Conservation (phyloP, 1,140 invertebrate genomes). For the Papilio dardanus region DNA sequence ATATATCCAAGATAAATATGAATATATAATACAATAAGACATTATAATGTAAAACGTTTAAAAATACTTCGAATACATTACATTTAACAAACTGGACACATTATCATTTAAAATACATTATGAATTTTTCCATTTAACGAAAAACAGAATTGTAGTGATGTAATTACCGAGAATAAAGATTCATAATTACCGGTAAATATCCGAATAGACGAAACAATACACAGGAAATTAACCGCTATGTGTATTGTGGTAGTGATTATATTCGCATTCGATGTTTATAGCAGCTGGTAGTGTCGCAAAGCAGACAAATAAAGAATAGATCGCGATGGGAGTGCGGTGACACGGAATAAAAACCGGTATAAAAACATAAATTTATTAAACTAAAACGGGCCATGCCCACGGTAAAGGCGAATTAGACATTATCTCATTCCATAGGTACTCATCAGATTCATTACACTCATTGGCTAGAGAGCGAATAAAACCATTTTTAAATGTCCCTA, state of each 20-base stretch:
- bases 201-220: slow-evolving; percentile 4
- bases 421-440: slow-evolving; percentile 73
- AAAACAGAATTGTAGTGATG: slow-evolving; percentile 49
- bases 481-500: slow-evolving; percentile 68
- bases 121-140: slow-evolving; percentile 36
- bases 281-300: slow-evolving; percentile 38
- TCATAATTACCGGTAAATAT: slow-evolving; percentile 49
- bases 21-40: neutral
- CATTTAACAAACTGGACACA: slow-evolving; percentile 22
- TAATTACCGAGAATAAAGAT: slow-evolving; percentile 54
- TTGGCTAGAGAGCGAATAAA: slow-evolving; percentile 75
- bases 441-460: slow-evolving; percentile 77
- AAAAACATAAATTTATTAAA: slow-evolving; percentile 67
- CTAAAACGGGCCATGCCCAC: slow-evolving; percentile 70
- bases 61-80: slow-evolving; percentile 29
- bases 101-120: slow-evolving; percentile 36
- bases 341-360: slow-evolving; percentile 69
- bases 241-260: neutral
- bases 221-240: neutral
- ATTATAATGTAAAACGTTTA: slow-evolving; percentile 23
- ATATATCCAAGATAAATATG: neutral
- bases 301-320: slow-evolving; percentile 53
- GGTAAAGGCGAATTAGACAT: slow-evolving; percentile 68
- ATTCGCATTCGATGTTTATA: neutral
- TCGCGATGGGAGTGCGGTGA: slow-evolving; percentile 59